Evolutionary conservation across 2,797 vertebrate species (phyloP).

Genomic region (Microctenopoma lineatum): DNA sequence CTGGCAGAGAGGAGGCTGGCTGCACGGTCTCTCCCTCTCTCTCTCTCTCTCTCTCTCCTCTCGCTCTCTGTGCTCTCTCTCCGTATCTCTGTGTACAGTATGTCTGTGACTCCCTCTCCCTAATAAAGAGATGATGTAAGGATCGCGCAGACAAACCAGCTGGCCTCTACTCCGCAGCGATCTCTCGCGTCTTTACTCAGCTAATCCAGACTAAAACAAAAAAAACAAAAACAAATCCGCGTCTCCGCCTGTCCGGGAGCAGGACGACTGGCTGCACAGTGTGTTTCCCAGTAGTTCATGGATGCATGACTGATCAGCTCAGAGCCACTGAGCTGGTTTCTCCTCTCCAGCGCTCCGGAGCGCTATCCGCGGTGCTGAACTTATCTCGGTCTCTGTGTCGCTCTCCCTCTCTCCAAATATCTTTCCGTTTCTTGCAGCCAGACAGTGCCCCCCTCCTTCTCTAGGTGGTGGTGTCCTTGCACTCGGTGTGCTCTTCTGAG

Average conservation of each 20-base stretch:
- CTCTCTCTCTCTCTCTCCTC: slow-evolving; percentile 1
- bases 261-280: background rate
- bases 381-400: slow-evolving; percentile 48
- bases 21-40: slow-evolving; percentile 46
- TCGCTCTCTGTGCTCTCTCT: background rate
- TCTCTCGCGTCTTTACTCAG: slow-evolving; percentile 25
- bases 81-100: background rate
- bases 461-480: slow-evolving; percentile 50
- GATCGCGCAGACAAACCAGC: slow-evolving; percentile 57
- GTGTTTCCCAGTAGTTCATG: slow-evolving; percentile 14
- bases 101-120: slow-evolving; percentile 17
- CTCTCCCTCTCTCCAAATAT: slow-evolving; percentile 22
- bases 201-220: slow-evolving; percentile 19
- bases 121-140: slow-evolving; percentile 74
- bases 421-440: slow-evolving; percentile 55
- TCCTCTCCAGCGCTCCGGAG: slow-evolving; percentile 46
- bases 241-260: slow-evolving; percentile 12
- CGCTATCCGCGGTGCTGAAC: slow-evolving; percentile 72
- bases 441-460: slow-evolving; percentile 72
- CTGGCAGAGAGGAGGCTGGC: slow-evolving; percentile 66
- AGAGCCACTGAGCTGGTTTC: slow-evolving; percentile 41
- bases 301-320: slow-evolving; percentile 46
- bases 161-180: slow-evolving; percentile 35
- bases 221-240: background rate
- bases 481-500: slow-evolving; percentile 9